Evolutionary conservation across 2,888 invertebrate species (phyloP), one percentile per base, ranked within the genome.

Genomic region (Aspidiotus destructor): DNA sequence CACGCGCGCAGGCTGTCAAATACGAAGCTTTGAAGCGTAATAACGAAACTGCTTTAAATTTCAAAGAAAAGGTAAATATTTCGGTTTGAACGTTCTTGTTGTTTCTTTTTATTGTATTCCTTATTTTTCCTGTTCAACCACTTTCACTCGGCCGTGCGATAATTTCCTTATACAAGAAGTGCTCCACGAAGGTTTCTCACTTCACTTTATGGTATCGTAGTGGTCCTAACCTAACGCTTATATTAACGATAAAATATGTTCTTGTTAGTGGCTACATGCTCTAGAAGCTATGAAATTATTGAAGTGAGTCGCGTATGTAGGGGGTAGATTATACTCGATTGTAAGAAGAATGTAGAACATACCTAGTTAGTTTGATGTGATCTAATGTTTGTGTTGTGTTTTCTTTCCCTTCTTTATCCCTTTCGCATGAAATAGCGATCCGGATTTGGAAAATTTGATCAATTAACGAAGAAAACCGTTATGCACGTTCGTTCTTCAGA

Each of bases 401-500:
- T 55, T 64, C 54, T 55, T n/a, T 60, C 16, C 44, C 13, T 44
- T 41, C n/a, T 61, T 40, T 15, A 67, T 63, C 13, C 15, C n/a
- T 48, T 17, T 54, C n/a, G 13, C 63, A 48, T 63, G 54, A n/a
- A 54, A 17, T 17, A 69, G 69, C 60, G 69, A 80, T 86, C 85
- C 73, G 87, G 87, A 78, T 87, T 87, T 77, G 86, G 82, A 76
- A 87, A 87, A 79, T 87, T 87, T 76, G 87, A 87, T 76, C 84
- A 85, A 64, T 78, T 86, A 68, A 84, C 83, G 75, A 86, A 86
- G 79, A 84, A 85, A 76, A 82, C 82, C 70, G 80, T 84, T 60
- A 80, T 85, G 42, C 85, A 86, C 77, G 84, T 85, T 71, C 81
- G 86, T 74, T 85, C 85, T 72, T 82, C 82, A 72, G 86, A 86